Base-by-base conservation (phyloP, 2,113 vertebrate species). In the Nothoprocta pentlandii region DNA sequence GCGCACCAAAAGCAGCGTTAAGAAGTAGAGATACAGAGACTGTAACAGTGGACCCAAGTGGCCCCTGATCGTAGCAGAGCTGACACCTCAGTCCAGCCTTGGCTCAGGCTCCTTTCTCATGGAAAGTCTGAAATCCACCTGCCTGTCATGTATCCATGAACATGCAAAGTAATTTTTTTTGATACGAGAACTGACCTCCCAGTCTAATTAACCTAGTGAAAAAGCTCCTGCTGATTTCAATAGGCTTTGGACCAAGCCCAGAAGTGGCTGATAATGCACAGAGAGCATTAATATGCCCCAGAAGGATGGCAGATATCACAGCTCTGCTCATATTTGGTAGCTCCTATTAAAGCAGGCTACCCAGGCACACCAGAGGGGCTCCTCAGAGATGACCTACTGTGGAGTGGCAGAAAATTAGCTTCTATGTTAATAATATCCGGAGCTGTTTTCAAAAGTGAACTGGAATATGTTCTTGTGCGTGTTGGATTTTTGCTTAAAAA, bases 261-360 rank as follows among this genome's bases (percentile, higher is more conserved):
- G 78, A 46, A 54, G 44, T 22, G 71, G 21, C 56, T 53, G 54
- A 42, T 89, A 80, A 56, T 0, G 8, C 9, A 36, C 41, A n/a
- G 7, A 0, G 0, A 16, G 11, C 3, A 1, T n/a, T 79, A 82
- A n/a, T 14, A 2, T 0, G 2, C 28, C 25, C 30, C 74, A 41
- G 53, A 53, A 69, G 54, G 81, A 42, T 5, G 10, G 53, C 42
- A 89, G 77, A 34, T 36, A 63, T 11, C 1, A 2, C 67, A 80
- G 41, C 25, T 87, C 69, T 73, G 36, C 59, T 87, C 1, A 2
- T 51, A 3, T 19, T 78, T 85, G 46, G 76, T 69, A 80, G 53
- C 32, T 58, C 44, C 30, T 80, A 32, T 19, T 66, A 53, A 53
- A 89, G 70, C 64, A 32, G 64, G 30, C 41, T 39, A 17, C 17